A percentile compares a stretch with the other conserved stretches of the same genome.
These are phyloP conservation scores for Enteromius mattozi DNA, from an alignment of 2,797 vertebrate species.

Conservation along the genomic window DNA sequence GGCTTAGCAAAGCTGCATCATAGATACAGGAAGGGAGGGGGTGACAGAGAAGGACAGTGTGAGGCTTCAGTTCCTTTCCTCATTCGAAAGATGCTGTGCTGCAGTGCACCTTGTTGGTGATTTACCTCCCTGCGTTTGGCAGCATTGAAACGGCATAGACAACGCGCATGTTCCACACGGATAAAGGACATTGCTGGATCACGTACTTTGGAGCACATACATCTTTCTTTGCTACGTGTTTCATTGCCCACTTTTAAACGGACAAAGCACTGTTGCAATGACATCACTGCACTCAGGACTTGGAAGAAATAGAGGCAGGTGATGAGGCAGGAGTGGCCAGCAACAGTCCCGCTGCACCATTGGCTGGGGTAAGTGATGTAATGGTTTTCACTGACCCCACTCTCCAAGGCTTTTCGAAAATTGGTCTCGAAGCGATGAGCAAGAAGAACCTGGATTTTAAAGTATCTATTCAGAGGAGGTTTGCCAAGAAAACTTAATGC, in stretches of 20 bases:
- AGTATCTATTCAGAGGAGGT: slow-evolving; percentile 77
- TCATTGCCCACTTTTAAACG: slow-evolving; percentile 19
- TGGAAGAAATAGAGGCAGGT: slow-evolving; percentile 72
- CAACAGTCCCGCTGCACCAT: slow-evolving; percentile 89
- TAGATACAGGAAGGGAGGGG: slow-evolving; percentile 47
- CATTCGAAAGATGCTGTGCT: slow-evolving; percentile 57
- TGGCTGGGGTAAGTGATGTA: slow-evolving; percentile 98
- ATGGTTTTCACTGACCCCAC: slow-evolving; percentile 88
- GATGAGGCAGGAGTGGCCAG: slow-evolving; percentile 88
- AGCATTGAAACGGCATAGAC: not conserved
- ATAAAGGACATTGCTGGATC: slow-evolving; percentile 29
- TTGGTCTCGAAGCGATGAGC: slow-evolving; percentile 80
- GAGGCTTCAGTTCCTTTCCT: slow-evolving; percentile 63
- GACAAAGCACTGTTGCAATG: slow-evolving; percentile 64
- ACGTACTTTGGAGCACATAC: not conserved
- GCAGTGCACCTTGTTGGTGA: slow-evolving; percentile 47
- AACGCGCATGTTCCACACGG: not conserved
- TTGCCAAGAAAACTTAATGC: slow-evolving; percentile 54
- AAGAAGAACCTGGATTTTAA: slow-evolving; percentile 75
- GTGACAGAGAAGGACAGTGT: slow-evolving; percentile 61
- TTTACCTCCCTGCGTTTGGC: not conserved
- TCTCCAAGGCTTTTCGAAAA: slow-evolving; percentile 85
- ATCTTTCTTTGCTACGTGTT: not conserved
- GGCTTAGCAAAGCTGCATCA: slow-evolving; percentile 78
- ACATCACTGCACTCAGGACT: slow-evolving; percentile 76